Evolutionary conservation across 1,140 invertebrate genomes (phyloP).

Genomic region (Trinorchestia longiramus): DNA sequence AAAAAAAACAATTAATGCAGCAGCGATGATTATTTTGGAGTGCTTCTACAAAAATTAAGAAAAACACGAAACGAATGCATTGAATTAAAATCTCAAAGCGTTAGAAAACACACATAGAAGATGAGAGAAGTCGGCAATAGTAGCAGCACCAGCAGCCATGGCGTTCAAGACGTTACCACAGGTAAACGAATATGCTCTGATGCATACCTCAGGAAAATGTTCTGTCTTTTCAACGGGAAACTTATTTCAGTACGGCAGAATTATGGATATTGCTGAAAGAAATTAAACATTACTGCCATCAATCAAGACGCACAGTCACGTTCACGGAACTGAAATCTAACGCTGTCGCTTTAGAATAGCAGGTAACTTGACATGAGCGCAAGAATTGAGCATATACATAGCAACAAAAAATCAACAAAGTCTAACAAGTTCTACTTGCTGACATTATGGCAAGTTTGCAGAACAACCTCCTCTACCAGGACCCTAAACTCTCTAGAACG

Average conservation of each 20-base stretch:
- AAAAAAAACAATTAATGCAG: not conserved
- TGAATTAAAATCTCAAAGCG: not conserved
- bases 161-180: not conserved
- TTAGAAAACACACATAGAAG: not conserved
- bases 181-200: not conserved
- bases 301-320: not conserved
- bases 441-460: slow-evolving; percentile 8
- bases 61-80: not conserved
- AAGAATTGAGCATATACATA: not conserved
- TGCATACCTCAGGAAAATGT: not conserved
- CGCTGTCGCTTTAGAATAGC: not conserved
- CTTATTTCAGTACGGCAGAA: not conserved
- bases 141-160: slow-evolving; percentile 33
- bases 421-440: not conserved
- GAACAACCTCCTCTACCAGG: not conserved
- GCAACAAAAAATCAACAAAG: not conserved
- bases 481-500: slow-evolving; percentile 18
- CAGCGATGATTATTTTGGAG: not conserved
- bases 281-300: not conserved
- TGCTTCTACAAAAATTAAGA: not conserved
- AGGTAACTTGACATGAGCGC: not conserved
- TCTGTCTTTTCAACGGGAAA: not conserved
- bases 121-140: not conserved
- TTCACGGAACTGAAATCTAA: not conserved
- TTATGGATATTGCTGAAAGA: not conserved